Evolutionary conservation across 1,140 invertebrate species (phyloP).

Genomic region (Branchinecta lynchi): DNA sequence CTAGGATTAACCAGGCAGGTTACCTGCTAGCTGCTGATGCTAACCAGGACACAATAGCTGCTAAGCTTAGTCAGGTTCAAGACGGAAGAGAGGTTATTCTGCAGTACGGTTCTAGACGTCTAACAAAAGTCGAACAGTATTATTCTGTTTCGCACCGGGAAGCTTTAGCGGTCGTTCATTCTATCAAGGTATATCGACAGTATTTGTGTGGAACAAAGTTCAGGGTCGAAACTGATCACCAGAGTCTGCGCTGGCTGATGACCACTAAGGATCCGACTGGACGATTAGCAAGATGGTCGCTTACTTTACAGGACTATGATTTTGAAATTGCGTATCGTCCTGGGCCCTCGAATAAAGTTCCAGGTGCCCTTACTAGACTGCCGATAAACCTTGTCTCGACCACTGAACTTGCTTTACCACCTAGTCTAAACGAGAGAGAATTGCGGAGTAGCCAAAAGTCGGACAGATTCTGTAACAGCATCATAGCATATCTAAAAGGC

Average conservation of each 20-base stretch:
- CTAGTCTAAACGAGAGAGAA: too few relatives aligned
- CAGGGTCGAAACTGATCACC: constrained; percentile 4
- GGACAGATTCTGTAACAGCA: too few relatives aligned
- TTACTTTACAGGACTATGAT: background rate
- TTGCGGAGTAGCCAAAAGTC: too few relatives aligned
- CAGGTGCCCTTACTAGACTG: background rate
- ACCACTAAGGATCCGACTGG: background rate
- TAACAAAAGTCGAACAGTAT: background rate
- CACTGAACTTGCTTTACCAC: too few relatives aligned
- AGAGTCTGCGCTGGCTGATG: background rate
- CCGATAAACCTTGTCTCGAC: too few relatives aligned
- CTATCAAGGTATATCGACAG: background rate
- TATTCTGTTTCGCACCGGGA: background rate
- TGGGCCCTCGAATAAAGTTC: background rate
- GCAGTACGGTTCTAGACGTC: background rate
- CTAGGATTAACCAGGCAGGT: background rate
- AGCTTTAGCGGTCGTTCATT: background rate
- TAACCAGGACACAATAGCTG: background rate
- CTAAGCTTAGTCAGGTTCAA: background rate
- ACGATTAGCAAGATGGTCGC: background rate
- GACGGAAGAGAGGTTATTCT: background rate
- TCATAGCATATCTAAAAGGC: too few relatives aligned
- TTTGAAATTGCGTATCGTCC: background rate
- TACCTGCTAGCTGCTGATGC: background rate
- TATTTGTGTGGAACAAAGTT: constrained; percentile 6